A percentile compares a stretch with the other conserved stretches of the same genome.
Evolutionary conservation across 2,797 vertebrate species (phyloP).

Genomic region (Sardinella longiceps): DNA sequence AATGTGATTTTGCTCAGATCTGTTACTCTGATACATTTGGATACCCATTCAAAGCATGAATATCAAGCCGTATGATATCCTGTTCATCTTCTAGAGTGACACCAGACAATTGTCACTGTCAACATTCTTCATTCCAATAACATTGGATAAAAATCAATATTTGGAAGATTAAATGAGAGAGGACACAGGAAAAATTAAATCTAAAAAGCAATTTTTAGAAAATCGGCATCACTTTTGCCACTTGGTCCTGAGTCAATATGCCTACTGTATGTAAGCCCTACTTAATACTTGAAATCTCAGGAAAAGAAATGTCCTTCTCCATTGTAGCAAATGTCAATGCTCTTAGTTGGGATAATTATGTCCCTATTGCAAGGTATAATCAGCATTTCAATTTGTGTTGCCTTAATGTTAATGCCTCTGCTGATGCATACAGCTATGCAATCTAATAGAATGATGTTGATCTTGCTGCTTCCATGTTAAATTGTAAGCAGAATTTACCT

Average conservation of each 20-base stretch:
- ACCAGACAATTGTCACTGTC: neutral
- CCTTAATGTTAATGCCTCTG: neutral
- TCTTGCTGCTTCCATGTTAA: neutral
- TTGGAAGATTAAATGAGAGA: neutral
- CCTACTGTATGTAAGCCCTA: neutral
- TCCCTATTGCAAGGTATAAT: neutral
- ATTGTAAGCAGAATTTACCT: neutral
- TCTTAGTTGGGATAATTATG: neutral
- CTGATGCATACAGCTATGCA: neutral
- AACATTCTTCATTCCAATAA: neutral
- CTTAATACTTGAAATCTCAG: conserved; percentile 10
- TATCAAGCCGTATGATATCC: neutral
- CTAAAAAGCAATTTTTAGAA: neutral
- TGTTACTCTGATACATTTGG: neutral
- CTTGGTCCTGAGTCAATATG: neutral
- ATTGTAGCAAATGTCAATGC: neutral
- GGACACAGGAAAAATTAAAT: neutral
- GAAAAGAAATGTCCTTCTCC: neutral
- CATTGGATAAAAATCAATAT: neutral
- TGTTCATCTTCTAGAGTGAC: neutral
- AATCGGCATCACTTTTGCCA: neutral
- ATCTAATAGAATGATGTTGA: neutral
- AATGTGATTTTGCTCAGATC: neutral
- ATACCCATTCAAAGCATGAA: conserved; percentile 1
- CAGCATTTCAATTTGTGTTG: neutral